These are phyloP conservation scores for Zapornia atra DNA, from an alignment of 2,113 vertebrate genomes.

Conservation along the genomic window DNA sequence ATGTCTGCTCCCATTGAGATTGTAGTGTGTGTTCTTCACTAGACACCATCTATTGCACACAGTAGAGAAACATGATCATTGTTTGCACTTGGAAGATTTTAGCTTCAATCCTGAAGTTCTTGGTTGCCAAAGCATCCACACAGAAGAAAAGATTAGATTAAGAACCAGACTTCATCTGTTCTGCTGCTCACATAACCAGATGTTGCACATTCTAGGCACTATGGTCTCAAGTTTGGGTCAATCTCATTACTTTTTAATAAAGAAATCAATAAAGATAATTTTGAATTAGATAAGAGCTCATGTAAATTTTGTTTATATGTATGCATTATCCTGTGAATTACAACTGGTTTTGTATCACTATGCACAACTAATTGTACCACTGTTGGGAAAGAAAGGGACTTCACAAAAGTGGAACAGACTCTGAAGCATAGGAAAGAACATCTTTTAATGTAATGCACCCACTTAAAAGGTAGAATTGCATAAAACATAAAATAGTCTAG, in stretches of 20 bases:
- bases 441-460: background rate
- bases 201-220: accelerated
- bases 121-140: background rate
- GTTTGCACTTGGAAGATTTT: background rate
- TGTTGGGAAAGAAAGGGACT: background rate
- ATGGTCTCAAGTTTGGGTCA: background rate
- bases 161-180: background rate
- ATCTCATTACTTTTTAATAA: background rate
- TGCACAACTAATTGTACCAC: background rate
- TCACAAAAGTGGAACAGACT: background rate
- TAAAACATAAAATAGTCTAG: background rate
- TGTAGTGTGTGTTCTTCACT: background rate
- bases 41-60: background rate
- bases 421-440: background rate
- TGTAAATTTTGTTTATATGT: background rate
- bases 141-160: background rate
- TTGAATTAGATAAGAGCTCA: background rate
- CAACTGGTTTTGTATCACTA: background rate
- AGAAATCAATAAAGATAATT: background rate
- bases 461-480: background rate
- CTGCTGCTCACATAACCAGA: background rate
- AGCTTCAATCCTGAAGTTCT: background rate
- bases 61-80: background rate
- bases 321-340: background rate
- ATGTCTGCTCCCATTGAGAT: accelerated